A percentile compares a stretch with the other conserved stretches of the same genome.
These are phyloP conservation scores for Drosophila rhopaloa DNA, from an alignment of 1,140 invertebrate genomes.

Conservation along the genomic window DNA sequence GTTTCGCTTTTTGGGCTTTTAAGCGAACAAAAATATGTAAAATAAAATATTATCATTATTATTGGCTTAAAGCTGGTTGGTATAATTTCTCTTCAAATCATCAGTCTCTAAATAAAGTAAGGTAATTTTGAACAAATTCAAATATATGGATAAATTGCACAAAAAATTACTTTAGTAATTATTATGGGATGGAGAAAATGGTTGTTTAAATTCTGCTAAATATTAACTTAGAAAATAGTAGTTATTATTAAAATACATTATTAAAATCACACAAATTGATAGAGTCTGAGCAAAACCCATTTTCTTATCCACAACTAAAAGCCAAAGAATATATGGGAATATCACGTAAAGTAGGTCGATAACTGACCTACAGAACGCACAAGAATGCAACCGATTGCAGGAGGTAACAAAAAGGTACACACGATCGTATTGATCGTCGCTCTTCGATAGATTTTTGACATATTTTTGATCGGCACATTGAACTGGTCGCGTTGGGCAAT, in stretches of 20 bases:
- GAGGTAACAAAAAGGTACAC: neutral
- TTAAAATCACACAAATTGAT: neutral
- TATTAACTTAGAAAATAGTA: too few relatives aligned
- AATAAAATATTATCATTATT: too few relatives aligned
- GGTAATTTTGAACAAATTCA: too few relatives aligned
- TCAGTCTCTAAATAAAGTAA: too few relatives aligned
- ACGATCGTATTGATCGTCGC: conserved; percentile 3
- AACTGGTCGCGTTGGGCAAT: conserved; percentile 12
- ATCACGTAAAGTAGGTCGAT: conserved; percentile 73
- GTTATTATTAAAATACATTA: neutral
- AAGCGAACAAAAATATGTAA: too few relatives aligned
- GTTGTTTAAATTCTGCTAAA: too few relatives aligned
- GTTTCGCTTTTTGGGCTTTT: too few relatives aligned
- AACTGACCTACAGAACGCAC: conserved; percentile 69
- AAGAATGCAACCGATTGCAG: conserved; percentile 28
- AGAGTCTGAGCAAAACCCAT: neutral
- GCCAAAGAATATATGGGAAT: neutral
- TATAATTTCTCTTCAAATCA: too few relatives aligned
- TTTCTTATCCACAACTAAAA: neutral
- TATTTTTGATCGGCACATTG: conserved; percentile 58
- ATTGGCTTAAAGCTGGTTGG: too few relatives aligned
- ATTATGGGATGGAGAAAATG: too few relatives aligned
- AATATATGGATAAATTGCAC: too few relatives aligned
- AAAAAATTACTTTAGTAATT: too few relatives aligned
- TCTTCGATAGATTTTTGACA: conserved; percentile 76